phyloP scores from a whole-genome alignment of 2,888 invertebrate species.

The Platerodrilus igneus region DNA sequence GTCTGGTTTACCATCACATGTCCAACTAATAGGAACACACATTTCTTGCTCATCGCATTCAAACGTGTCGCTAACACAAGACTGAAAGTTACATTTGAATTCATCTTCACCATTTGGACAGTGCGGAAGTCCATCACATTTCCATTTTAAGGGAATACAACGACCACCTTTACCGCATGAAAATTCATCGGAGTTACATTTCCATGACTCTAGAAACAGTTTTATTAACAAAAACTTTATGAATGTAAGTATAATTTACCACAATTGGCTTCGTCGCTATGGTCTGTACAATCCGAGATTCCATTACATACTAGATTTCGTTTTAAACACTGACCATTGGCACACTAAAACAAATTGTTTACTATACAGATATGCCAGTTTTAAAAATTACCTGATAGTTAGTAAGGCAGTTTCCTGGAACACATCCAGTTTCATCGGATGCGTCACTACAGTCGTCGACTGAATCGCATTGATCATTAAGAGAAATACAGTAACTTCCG shows the following conservation, averaged over 20 bases:
- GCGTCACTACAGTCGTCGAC: slow-evolving; percentile 58
- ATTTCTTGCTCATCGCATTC: slow-evolving; percentile 55
- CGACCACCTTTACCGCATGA: slow-evolving; percentile 47
- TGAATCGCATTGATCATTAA: slow-evolving; percentile 53
- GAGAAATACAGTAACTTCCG: slow-evolving; percentile 54
- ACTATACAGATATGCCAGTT: slow-evolving; percentile 1
- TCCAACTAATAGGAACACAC: slow-evolving; percentile 56
- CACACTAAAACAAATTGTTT: slow-evolving; percentile 44
- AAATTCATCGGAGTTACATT: slow-evolving; percentile 55
- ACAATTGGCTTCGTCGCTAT: slow-evolving; percentile 57
- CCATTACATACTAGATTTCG: slow-evolving; percentile 59
- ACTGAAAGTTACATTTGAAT: slow-evolving; percentile 48
- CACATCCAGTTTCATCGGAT: slow-evolving; percentile 58
- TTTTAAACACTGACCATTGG: slow-evolving; percentile 56
- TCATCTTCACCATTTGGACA: slow-evolving; percentile 56
- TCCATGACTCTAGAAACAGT: slow-evolving; percentile 33
- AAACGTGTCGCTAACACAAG: slow-evolving; percentile 53
- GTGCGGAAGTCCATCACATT: slow-evolving; percentile 56
- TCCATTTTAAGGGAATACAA: slow-evolving; percentile 57
- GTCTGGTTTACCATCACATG: slow-evolving; percentile 56
- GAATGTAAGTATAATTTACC: slow-evolving; percentile 41
- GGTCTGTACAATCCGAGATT: slow-evolving; percentile 58
- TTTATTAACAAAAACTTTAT: neutral
- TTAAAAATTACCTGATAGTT: slow-evolving; percentile 51
- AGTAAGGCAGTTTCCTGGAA: slow-evolving; percentile 53